Percentiles rank a stretch among this genome's conserved stretches.
phyloP scores from a whole-genome alignment of 2,113 vertebrate species.

The Arothron firmamentum region DNA sequence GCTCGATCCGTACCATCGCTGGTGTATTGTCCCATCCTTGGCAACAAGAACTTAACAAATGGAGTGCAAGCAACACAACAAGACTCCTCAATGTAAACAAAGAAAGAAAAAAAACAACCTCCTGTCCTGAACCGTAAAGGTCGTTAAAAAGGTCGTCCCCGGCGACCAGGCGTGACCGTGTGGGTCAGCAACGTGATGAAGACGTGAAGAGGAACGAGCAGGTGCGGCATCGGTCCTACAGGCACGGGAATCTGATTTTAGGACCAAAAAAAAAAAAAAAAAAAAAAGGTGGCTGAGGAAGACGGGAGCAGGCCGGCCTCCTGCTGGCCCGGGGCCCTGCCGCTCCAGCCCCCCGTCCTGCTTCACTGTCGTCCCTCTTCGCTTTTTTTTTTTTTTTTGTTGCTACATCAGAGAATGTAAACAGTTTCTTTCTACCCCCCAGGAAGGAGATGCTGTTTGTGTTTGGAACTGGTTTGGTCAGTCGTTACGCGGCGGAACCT shows the following conservation, averaged over 20 bases:
- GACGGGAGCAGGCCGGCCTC: background rate
- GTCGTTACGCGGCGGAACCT: background rate
- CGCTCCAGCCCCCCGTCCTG: conserved; percentile 20
- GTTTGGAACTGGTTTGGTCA: conserved; percentile 4
- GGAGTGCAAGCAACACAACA: conserved; percentile 64
- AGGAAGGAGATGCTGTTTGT: background rate
- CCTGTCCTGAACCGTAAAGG: background rate
- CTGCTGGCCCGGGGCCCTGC: conserved; percentile 2
- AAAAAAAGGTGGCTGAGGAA: too few species aligned
- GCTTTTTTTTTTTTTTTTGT: too few species aligned
- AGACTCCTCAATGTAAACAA: conserved; percentile 55
- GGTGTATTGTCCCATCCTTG: conserved; percentile 57
- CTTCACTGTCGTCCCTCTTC: conserved; percentile 19
- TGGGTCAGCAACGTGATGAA: too few species aligned
- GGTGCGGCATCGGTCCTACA: too few species aligned
- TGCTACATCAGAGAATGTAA: conserved; percentile 63
- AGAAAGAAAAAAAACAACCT: conserved; percentile 20
- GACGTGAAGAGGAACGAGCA: too few species aligned
- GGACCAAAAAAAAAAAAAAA: too few species aligned
- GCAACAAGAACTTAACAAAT: conserved; percentile 66
- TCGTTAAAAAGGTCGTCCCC: too few species aligned
- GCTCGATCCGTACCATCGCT: conserved; percentile 41
- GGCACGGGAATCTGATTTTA: too few species aligned
- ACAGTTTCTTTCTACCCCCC: conserved; percentile 37
- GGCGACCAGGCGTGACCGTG: too few species aligned